Percentiles rank a stretch among this genome's conserved stretches.
These are phyloP conservation scores for Plebejus melissa DNA, from an alignment of 2,888 invertebrate species.

Conservation along the genomic window DNA sequence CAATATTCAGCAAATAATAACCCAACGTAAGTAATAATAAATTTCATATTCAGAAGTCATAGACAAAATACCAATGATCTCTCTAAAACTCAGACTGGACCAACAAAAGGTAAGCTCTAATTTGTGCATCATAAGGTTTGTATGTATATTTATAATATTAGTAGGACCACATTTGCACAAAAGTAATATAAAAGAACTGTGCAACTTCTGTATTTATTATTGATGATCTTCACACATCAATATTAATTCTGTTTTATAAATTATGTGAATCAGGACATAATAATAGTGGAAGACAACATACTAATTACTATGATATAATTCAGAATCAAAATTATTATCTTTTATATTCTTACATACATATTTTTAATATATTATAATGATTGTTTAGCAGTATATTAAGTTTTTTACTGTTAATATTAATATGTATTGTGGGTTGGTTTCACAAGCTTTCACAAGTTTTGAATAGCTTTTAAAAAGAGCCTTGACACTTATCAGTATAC, in stretches of 20 bases:
- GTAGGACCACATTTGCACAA: neutral
- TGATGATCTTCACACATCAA: neutral
- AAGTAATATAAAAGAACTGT: neutral
- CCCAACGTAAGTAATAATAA: constrained; percentile 45
- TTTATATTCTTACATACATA: neutral
- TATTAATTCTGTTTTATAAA: neutral
- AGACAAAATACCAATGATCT: neutral
- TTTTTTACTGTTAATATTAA: no score
- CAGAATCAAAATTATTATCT: neutral
- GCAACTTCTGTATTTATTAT: neutral
- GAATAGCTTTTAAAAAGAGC: no score
- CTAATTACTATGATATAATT: neutral
- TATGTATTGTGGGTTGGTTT: no score
- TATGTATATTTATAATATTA: constrained; percentile 14
- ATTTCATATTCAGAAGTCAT: neutral
- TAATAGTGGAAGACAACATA: neutral
- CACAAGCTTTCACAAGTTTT: no score
- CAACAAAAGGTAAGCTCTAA: constrained; percentile 11
- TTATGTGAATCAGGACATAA: neutral
- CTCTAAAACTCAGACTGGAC: constrained; percentile 9
- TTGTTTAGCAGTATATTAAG: no score
- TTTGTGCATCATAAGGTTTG: constrained; percentile 23
- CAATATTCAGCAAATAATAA: constrained; percentile 89
- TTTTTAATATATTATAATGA: neutral
- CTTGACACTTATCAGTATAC: no score